Evolutionary conservation across 2,113 vertebrate genomes (phyloP).

Genomic region (Macrotis lagotis): DNA sequence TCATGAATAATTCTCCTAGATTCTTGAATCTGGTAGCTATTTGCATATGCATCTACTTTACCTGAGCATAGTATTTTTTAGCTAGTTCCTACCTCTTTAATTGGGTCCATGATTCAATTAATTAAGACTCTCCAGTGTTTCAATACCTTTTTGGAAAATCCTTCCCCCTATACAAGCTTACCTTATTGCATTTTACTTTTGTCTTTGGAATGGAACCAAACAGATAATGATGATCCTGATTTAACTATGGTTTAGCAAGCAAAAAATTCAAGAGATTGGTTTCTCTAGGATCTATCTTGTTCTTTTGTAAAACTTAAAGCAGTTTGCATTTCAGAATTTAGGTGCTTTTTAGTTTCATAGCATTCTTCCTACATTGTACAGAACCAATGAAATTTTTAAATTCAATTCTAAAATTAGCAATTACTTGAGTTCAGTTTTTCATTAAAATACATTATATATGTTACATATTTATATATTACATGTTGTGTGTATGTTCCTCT

Average conservation of each 20-base stretch:
- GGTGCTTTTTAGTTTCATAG: neutral
- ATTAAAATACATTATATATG: neutral
- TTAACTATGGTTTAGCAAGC: neutral
- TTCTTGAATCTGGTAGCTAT: neutral
- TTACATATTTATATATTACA: neutral
- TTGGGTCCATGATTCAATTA: neutral
- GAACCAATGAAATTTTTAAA: neutral
- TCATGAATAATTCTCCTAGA: neutral
- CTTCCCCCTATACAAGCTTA: neutral
- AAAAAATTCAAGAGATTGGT: neutral
- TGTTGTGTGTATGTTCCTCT: neutral
- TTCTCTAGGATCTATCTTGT: neutral
- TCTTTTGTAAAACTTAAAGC: neutral
- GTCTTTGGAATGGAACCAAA: neutral
- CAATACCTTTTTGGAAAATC: neutral
- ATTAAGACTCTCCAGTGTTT: too few relatives aligned
- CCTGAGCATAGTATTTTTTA: neutral
- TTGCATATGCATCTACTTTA: neutral
- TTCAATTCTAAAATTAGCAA: neutral
- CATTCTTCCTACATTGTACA: rapidly evolving
- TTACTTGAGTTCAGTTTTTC: neutral
- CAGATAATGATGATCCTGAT: neutral
- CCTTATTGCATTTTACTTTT: neutral
- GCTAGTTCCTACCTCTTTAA: neutral
- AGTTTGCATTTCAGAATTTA: neutral